Base-by-base conservation (phyloP, 2,888 invertebrate genomes). In the Arrhopalites spinosus region DNA sequence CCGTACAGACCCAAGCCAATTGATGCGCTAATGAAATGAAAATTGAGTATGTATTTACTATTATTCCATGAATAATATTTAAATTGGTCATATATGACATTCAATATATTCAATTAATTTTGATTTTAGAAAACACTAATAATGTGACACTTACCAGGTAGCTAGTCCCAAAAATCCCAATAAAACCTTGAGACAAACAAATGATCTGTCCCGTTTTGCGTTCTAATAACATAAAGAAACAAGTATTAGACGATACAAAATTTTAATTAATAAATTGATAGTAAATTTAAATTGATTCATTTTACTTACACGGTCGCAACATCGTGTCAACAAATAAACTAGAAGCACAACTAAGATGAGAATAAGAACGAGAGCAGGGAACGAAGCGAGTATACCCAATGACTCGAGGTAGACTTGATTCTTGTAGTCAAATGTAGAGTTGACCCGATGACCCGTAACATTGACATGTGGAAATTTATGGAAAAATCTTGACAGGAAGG, bases 231-330 rank as follows among this genome's bases (percentile, higher is more conserved):
- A n/a, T n/a, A n/a, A n/a, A n/a, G n/a, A n/a, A n/a, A n/a, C n/a
- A n/a, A n/a, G n/a, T n/a, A n/a, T n/a, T n/a, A n/a, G n/a, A n/a
- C n/a, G n/a, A n/a, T n/a, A n/a, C n/a, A n/a, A n/a, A n/a, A n/a
- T n/a, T n/a, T n/a, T n/a, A n/a, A n/a, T n/a, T n/a, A n/a, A n/a
- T n/a, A n/a, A n/a, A n/a, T n/a, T 7, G 45, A 11, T 45, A 45
- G 45, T 45, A 45, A 45, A 45, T 11, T 15, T 45, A 45, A 45
- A 45, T 15, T 45, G 7, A 45, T 15, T 15, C 94, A 93, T 74
- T 95, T 90, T 82, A 95, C 94, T 86, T 94, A n/a, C 94, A 84
- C 95, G 90, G 88, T 96, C 96, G 89, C 96, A 96, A 88, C 97
- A 97, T 87, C 96, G 90, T 84, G 95, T 95, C 86, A 96, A 91